phyloP scores from a whole-genome alignment of 2,113 vertebrate species.

The Stictonetta naevosa region DNA sequence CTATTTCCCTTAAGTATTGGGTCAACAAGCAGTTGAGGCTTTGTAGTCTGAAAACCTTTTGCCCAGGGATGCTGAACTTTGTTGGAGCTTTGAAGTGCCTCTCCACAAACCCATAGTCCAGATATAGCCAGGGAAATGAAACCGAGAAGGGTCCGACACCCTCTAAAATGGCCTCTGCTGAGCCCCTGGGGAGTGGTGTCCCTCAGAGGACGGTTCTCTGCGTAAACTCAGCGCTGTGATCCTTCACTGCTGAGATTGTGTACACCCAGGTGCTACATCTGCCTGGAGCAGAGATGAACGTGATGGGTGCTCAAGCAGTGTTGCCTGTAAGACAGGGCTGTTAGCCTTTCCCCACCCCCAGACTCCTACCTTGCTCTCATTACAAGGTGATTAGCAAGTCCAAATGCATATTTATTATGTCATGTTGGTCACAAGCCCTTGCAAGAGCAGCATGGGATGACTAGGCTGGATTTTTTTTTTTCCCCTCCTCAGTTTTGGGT shows the following conservation, averaged over 20 bases:
- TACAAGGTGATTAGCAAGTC: neutral
- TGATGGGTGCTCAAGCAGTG: neutral
- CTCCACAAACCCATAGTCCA: neutral
- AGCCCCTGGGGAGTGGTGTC: neutral
- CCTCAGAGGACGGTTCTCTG: accelerated
- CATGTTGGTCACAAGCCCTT: neutral
- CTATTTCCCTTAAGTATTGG: neutral
- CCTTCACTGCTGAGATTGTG: neutral
- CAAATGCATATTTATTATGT: neutral
- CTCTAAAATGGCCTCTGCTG: neutral
- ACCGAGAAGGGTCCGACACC: accelerated
- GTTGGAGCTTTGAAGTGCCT: neutral
- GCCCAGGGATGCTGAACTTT: neutral
- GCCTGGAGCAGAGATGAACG: neutral
- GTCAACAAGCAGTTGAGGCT: neutral
- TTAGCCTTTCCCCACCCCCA: accelerated
- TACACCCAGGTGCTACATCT: accelerated
- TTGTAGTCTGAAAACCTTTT: neutral
- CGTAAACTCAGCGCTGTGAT: accelerated
- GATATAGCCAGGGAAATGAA: neutral
- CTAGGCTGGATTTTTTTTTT: neutral
- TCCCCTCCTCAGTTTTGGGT: neutral
- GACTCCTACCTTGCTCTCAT: neutral
- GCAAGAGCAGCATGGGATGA: neutral
- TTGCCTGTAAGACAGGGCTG: neutral